These are phyloP conservation scores for Alectoris magna DNA, from an alignment of 2,797 vertebrate species.

Conservation along the genomic window DNA sequence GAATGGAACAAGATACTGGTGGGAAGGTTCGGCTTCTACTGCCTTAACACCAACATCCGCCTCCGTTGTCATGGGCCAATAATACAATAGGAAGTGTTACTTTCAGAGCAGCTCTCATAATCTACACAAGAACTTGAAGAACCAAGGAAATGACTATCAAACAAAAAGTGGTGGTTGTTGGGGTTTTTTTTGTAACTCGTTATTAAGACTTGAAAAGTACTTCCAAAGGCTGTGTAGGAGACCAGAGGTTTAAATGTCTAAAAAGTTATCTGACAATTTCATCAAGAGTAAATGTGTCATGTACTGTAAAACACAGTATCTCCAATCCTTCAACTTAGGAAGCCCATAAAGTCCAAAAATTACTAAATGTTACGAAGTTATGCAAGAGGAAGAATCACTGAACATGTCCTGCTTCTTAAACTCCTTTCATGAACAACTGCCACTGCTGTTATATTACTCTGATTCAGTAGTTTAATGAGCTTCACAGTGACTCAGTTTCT, in stretches of 20 bases:
- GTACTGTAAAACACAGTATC: background rate
- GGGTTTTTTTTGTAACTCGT: background rate
- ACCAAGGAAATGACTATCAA: background rate
- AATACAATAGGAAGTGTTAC: too few relatives aligned
- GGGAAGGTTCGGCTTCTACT: too few relatives aligned
- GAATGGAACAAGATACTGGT: too few relatives aligned
- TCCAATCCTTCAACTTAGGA: background rate
- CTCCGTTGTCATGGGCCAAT: too few relatives aligned
- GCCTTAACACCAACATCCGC: too few relatives aligned
- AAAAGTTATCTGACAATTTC: background rate
- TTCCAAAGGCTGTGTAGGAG: background rate
- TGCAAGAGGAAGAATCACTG: background rate
- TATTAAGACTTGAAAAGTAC: background rate
- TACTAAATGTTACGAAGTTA: background rate
- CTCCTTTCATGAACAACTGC: background rate
- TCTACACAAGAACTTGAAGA: background rate
- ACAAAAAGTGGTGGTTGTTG: background rate
- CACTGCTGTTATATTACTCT: background rate
- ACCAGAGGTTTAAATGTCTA: background rate
- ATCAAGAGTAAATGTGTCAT: background rate
- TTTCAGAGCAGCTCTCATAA: background rate
- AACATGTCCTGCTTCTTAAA: background rate
- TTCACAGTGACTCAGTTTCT: background rate
- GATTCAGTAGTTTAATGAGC: background rate
- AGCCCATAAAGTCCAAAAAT: background rate